Evolutionary conservation across 2,113 vertebrate genomes (phyloP), one percentile per base, ranked within the genome.

Genomic region (Bos taurus): DNA sequence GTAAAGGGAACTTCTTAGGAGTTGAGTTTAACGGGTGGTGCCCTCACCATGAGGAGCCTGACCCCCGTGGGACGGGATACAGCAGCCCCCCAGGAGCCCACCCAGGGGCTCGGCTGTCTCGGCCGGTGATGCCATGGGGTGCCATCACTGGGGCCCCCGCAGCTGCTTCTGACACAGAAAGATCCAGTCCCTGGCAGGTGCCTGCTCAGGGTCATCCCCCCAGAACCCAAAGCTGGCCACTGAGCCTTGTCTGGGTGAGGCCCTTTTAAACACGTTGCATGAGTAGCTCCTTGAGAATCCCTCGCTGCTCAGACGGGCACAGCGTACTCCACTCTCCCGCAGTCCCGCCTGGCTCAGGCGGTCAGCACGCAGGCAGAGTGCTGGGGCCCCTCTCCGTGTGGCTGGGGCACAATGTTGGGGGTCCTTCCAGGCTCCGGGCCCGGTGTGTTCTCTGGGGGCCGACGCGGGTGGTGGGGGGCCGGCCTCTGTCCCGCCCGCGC

Each of bases 401-500:
- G 2, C 10, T 33, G 64, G n/a, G 40, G 21, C 1, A 0, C n/a
- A 0, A 90, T 2, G 17, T 4, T 23, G 6, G 5, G 30, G 25
- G 64, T 19, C 7, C 1, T 15, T 33, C 46, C 30, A 11, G 64
- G 2, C 0, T 16, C 4, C 8, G 2, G 60, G 48, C 48, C 28
- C 6, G 19, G 4, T 1, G 2, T 21, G 88, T 14, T 46, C 94
- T 23, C 3, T 7, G 5, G 1, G 97, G 62, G 12, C 56, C 93
- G 0, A 85, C 71, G 17, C 60, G 97, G 96, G 93, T 96, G 10
- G 74, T 59, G 80, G 94, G 93, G 90, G 97, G 88, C 94, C 86
- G 95, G 98, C 97, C 98, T 97, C 97, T 97, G 98, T 98, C 97
- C 84, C 97, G 97, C 98, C 98, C 95, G 96, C 97, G 98, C 97